A percentile compares a stretch with the other conserved stretches of the same genome.
Conservation (phyloP, 2,113 vertebrate species). For the Nicator chloris region DNA sequence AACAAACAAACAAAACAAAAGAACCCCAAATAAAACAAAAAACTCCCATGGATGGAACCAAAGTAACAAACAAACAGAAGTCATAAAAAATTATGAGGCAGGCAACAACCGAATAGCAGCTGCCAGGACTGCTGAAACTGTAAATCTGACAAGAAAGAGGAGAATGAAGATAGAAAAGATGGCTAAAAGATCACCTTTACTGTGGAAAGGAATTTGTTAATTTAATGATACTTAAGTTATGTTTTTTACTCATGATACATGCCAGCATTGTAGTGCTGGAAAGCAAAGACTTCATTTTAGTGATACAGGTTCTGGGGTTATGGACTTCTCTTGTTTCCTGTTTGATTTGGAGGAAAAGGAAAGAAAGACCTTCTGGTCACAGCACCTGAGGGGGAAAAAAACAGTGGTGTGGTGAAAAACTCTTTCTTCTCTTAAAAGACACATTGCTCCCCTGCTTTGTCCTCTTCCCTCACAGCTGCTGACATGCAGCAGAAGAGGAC, state of each 20-base stretch:
- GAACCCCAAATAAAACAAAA: too few relatives aligned
- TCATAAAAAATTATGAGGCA: not conserved
- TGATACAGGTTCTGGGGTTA: not conserved
- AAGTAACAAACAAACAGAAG: not conserved
- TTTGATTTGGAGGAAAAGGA: not conserved
- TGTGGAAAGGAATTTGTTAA: not conserved
- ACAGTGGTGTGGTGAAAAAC: not conserved
- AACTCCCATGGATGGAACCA: not conserved
- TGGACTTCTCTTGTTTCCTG: not conserved
- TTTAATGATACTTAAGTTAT: not conserved
- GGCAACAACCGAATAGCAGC: not conserved
- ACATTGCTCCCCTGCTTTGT: rapidly evolving
- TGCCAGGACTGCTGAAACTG: not conserved
- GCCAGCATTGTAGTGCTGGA: rapidly evolving
- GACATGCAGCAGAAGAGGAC: not conserved
- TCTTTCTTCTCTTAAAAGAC: not conserved
- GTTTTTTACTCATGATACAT: not conserved
- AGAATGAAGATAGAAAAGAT: not conserved
- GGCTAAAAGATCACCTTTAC: not conserved
- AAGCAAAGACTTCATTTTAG: not conserved
- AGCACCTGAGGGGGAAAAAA: rapidly evolving
- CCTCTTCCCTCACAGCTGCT: not conserved
- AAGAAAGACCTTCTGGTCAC: not conserved
- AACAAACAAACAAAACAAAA: too few relatives aligned
- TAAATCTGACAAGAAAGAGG: not conserved